phyloP scores from a whole-genome alignment of 92 coral and sea anemone genomes.

The Porites lobata region DNA sequence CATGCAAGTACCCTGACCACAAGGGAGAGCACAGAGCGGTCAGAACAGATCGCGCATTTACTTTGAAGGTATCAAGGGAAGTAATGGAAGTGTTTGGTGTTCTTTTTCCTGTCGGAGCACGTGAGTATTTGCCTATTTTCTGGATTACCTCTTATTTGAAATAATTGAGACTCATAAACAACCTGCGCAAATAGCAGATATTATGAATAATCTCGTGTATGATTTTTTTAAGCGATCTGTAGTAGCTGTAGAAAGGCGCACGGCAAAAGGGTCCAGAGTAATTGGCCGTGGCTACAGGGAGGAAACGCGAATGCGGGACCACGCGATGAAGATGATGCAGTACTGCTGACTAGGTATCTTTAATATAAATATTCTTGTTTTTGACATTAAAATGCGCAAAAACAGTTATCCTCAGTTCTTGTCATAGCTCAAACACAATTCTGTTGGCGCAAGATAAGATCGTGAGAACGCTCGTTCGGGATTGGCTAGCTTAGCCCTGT shows the following conservation, averaged over 20 bases:
- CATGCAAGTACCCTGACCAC: constrained; percentile 67
- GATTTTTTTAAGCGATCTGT: constrained; percentile 39
- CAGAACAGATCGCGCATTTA: constrained; percentile 52
- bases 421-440: background rate
- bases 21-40: constrained; percentile 63
- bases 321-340: background rate
- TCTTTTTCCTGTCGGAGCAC: constrained; percentile 67
- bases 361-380: constrained; percentile 9
- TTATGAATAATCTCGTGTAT: constrained; percentile 1
- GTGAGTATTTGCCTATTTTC: constrained; percentile 53
- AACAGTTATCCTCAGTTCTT: constrained; percentile 11
- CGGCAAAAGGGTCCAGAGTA: constrained; percentile 26
- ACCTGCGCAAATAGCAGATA: constrained; percentile 3
- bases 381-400: background rate
- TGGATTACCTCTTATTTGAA: background rate
- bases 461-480: constrained; percentile 25
- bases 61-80: constrained; percentile 51
- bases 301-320: constrained; percentile 20
- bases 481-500: constrained; percentile 10
- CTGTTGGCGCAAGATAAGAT: constrained; percentile 11
- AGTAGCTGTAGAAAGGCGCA: constrained; percentile 56
- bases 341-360: constrained; percentile 17
- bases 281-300: constrained; percentile 38
- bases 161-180: constrained; percentile 19
- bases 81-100: constrained; percentile 58